Conservation (phyloP, 1,140 invertebrate species). For the Pogonognathellus flavescens region DNA sequence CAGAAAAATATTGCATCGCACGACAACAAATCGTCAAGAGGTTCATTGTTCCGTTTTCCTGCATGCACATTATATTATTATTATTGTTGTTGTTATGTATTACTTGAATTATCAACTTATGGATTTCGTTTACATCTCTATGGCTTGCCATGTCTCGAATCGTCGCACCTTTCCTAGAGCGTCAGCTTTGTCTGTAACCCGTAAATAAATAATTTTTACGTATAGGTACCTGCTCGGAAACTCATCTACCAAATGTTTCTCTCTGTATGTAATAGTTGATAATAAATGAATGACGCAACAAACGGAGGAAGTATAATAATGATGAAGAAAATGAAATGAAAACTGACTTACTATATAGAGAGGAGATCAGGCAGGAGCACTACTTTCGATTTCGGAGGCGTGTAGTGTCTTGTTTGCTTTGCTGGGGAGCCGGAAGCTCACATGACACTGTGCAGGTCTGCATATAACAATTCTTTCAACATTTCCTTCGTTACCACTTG, state of each 20-base stretch:
- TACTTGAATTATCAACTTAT: background rate
- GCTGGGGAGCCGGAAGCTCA: conserved; percentile 41
- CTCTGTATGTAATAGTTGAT: no score
- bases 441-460: conserved; percentile 4
- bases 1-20: no score
- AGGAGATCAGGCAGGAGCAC: background rate
- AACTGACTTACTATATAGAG: background rate
- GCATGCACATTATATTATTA: background rate
- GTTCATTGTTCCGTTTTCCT: conserved; percentile 19
- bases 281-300: conserved; percentile 30
- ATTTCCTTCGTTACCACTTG: background rate
- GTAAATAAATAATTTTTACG: no score
- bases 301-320: conserved; percentile 18
- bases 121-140: background rate
- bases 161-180: no score
- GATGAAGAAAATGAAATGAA: conserved; percentile 38
- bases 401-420: conserved; percentile 25
- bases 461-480: background rate
- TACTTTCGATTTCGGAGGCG: conserved; percentile 52
- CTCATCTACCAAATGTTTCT: background rate
- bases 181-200: background rate
- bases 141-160: no score
- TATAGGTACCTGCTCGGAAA: no score
- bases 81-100: background rate
- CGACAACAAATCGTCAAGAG: background rate